These are phyloP conservation scores for Amblyornis subalaris DNA, from an alignment of 2,113 vertebrate genomes.

Conservation along the genomic window DNA sequence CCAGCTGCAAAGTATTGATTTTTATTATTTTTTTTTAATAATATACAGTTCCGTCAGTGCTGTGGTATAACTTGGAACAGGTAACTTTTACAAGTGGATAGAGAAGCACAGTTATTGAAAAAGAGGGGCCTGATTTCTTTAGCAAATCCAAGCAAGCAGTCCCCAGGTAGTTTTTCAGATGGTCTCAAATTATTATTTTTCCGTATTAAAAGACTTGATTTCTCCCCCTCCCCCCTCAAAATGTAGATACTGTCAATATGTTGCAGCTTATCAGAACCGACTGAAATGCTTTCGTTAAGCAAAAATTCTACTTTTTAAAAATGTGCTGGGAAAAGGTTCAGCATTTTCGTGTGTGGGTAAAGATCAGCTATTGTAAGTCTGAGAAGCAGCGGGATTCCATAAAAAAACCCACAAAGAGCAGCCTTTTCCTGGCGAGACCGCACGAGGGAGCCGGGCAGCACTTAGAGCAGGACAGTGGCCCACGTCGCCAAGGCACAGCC, in stretches of 20 bases:
- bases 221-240: not conserved
- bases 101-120: not conserved
- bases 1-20: slow-evolving; percentile 8
- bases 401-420: rapidly evolving
- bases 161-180: not conserved
- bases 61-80: not conserved
- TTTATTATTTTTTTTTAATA: not conserved
- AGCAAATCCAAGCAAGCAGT: not conserved
- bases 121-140: not conserved
- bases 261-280: not conserved
- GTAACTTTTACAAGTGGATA: not conserved
- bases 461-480: not conserved
- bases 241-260: not conserved
- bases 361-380: rapidly evolving
- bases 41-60: not conserved
- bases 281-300: not conserved
- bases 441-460: not conserved
- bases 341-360: not conserved
- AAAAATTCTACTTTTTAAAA: not conserved
- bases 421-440: not conserved
- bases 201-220: not conserved
- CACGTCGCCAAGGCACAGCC: not conserved
- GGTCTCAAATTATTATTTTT: not conserved
- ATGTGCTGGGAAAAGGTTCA: not conserved
- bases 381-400: not conserved